Percentiles rank a stretch among this genome's conserved stretches.
Evolutionary conservation across 2,888 invertebrate genomes (phyloP).

Genomic region (Schizotus pectinicornis): DNA sequence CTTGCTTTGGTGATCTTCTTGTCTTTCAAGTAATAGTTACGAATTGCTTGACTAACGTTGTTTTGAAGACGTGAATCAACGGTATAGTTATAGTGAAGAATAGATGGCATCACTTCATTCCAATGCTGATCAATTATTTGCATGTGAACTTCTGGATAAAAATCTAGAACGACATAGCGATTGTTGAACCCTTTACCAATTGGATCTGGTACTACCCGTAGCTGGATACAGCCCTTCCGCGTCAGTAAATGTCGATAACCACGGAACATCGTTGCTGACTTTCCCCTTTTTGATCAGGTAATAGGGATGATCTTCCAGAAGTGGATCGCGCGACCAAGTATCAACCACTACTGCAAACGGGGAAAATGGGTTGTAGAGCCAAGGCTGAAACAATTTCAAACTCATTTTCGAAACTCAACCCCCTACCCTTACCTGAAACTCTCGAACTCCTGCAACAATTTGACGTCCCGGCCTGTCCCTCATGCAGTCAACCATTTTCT

Average conservation of each 20-base stretch:
- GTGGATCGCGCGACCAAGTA: constrained; percentile 63
- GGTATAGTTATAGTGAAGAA: constrained; percentile 56
- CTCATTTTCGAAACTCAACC: not conserved
- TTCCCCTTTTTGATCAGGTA: constrained; percentile 65
- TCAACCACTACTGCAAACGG: constrained; percentile 79
- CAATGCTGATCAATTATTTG: constrained; percentile 50
- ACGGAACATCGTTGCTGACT: constrained; percentile 67
- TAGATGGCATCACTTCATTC: constrained; percentile 52
- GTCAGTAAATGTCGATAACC: constrained; percentile 71
- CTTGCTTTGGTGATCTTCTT: constrained; percentile 45
- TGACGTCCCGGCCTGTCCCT: constrained; percentile 66
- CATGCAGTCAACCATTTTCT: constrained; percentile 67
- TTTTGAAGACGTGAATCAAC: constrained; percentile 38
- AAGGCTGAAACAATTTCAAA: constrained; percentile 46
- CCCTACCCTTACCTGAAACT: constrained; percentile 58
- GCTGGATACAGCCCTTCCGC: constrained; percentile 78
- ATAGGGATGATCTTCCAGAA: constrained; percentile 71
- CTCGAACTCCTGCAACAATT: constrained; percentile 64
- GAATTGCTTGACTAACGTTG: constrained; percentile 47
- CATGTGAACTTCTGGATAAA: constrained; percentile 44
- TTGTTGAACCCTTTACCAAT: not conserved
- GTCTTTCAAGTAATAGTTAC: constrained; percentile 50
- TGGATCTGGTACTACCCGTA: constrained; percentile 1
- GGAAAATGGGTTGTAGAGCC: constrained; percentile 71
- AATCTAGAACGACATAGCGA: constrained; percentile 43